Evolutionary conservation across 2,888 invertebrate species (phyloP), one percentile per base, ranked within the genome.

Genomic region (Hirtodrosophila alboralis): DNA sequence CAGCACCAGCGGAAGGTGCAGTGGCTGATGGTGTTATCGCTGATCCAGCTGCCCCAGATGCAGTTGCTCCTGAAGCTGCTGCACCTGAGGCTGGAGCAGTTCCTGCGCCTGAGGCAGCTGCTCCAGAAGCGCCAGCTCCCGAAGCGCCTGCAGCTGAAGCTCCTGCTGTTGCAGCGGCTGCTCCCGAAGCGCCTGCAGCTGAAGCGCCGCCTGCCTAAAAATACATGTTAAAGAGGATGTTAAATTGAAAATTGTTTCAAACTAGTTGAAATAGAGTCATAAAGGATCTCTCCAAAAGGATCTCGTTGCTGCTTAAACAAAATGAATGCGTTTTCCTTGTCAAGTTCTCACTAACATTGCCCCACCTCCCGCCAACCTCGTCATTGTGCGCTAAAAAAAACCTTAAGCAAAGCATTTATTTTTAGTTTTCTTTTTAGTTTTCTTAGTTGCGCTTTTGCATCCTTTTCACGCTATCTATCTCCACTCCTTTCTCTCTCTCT

Each of bases 401-500:
- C n/a, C n/a, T n/a, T n/a, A n/a, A n/a, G n/a, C n/a, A 66, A 8
- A 18, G 18, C 13, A 47, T 52, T 65, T 16, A 30, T 41, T 58
- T 49, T 18, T 18, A 18, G 18, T 18, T 18, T 18, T 12, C 34
- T 83, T 67, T 74, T 61, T 65, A 70, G 59, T 73, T 73, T 51
- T 49, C 16, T 58, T 59, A 63, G 47, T 80, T 75, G 40, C 52
- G 40, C 30, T 54, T 75, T 40, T 66, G 57, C 52, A 37, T 68
- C 61, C 58, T 64, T 68, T 61, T 72, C 72, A 83, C 47, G 36
- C 65, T 77, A 63, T 78, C 79, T 71, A 57, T 72, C 60, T 71
- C 45, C 66, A 53, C 48, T 49, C 61, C 53, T 68, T 57, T 75
- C 44, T 66, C 51, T 59, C 54, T 62, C 38, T 76, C 51, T 59